These are phyloP conservation scores for Hippocampus guttulatus DNA, from an alignment of 2,113 vertebrate genomes.

Conservation along the genomic window DNA sequence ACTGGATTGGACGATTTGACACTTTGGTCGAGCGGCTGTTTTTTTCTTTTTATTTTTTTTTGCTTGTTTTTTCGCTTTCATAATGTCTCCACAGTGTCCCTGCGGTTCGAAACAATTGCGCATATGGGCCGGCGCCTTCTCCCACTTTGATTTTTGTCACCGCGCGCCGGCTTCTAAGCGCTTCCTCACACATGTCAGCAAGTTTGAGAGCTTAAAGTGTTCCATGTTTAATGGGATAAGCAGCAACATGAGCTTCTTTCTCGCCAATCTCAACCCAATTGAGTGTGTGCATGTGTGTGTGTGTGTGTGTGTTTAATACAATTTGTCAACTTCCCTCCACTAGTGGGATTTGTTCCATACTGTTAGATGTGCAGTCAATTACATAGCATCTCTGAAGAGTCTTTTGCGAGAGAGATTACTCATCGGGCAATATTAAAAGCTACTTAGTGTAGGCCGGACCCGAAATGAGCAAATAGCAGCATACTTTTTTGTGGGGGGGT, in stretches of 20 bases:
- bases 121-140: neutral
- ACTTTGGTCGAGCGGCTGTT: slow-evolving; percentile 46
- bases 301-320: slow-evolving; percentile 67
- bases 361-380: slow-evolving; percentile 82
- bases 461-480: slow-evolving; percentile 46
- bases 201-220: slow-evolving; percentile 79
- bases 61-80: neutral
- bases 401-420: slow-evolving; percentile 76
- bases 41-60: neutral
- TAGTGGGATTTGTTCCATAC: slow-evolving; percentile 82
- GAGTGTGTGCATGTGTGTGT: slow-evolving; percentile 29
- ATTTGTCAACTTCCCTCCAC: slow-evolving; percentile 77
- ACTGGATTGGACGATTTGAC: slow-evolving; percentile 74
- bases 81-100: neutral
- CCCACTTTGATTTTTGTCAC: slow-evolving; percentile 43
- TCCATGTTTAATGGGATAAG: slow-evolving; percentile 81
- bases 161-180: slow-evolving; percentile 39
- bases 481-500: slow-evolving; percentile 12
- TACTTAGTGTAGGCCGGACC: slow-evolving; percentile 74
- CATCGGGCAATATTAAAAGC: slow-evolving; percentile 75
- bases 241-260: slow-evolving; percentile 75
- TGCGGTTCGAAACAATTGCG: neutral
- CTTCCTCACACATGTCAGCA: slow-evolving; percentile 66
- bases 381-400: slow-evolving; percentile 77
- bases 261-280: slow-evolving; percentile 78